phyloP scores from a whole-genome alignment of 2,113 vertebrate genomes.

The Percina caprodes region DNA sequence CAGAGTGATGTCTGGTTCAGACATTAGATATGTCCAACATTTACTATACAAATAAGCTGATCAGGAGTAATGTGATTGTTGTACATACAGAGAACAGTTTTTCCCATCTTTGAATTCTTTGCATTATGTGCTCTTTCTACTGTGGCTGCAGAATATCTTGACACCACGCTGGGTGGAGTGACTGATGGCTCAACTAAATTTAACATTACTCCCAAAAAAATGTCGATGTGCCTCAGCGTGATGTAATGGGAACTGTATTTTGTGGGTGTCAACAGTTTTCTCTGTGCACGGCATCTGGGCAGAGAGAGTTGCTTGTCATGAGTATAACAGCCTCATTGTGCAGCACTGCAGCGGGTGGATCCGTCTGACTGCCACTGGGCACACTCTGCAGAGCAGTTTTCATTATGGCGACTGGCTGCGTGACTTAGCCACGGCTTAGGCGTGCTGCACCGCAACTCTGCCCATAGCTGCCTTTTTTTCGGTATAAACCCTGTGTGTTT shows the following conservation, averaged over 20 bases:
- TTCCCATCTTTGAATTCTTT: conserved; percentile 39
- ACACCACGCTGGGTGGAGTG: conserved; percentile 79
- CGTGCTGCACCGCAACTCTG: conserved; percentile 69
- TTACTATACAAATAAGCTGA: conserved; percentile 18
- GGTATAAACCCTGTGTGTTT: conserved; percentile 80
- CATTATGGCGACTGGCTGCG: conserved; percentile 80
- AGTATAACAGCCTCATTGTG: conserved; percentile 86
- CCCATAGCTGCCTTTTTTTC: conserved; percentile 63
- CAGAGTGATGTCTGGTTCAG: conserved; percentile 25
- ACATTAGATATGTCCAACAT: background rate
- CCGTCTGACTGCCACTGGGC: conserved; percentile 78
- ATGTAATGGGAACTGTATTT: conserved; percentile 87
- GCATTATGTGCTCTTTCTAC: conserved; percentile 30
- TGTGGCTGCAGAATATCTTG: conserved; percentile 71
- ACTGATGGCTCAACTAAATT: conserved; percentile 75
- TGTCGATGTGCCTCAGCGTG: conserved; percentile 75
- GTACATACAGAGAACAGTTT: conserved; percentile 18
- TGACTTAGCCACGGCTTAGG: conserved; percentile 79
- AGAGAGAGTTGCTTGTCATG: conserved; percentile 75
- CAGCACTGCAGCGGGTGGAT: conserved; percentile 74
- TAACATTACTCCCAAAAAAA: conserved; percentile 75
- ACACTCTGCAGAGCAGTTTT: conserved; percentile 79
- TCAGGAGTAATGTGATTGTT: conserved; percentile 4
- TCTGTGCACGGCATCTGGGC: conserved; percentile 74
- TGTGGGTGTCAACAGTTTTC: conserved; percentile 86